Evolutionary conservation across 2,797 vertebrate genomes (phyloP).

Genomic region (Urosaurus nigricauda): DNA sequence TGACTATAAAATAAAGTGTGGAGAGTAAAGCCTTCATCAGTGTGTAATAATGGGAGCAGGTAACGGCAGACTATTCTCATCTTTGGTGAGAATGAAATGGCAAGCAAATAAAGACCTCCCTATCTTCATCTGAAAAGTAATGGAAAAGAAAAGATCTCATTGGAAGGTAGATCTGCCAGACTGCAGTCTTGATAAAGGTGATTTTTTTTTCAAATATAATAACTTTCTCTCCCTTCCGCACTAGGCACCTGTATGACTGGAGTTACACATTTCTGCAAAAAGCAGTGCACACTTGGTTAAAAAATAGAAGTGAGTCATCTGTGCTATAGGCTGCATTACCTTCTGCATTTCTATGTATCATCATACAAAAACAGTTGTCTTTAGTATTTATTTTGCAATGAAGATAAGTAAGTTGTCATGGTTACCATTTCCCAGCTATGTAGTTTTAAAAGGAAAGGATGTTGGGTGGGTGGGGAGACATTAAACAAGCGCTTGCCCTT

Average conservation of each 20-base stretch:
- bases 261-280: conserved; percentile 48
- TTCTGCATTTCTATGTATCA: conserved; percentile 67
- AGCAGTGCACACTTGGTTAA: conserved; percentile 40
- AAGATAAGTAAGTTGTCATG: conserved; percentile 67
- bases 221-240: neutral
- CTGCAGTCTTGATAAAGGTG: neutral
- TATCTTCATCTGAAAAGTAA: neutral
- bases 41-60: neutral
- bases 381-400: conserved; percentile 70
- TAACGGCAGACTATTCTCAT: neutral
- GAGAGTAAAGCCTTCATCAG: neutral
- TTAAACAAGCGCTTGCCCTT: conserved; percentile 32
- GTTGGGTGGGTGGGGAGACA: conserved; percentile 47
- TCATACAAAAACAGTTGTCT: conserved; percentile 65
- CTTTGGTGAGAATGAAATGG: neutral
- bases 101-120: neutral
- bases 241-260: conserved; percentile 17
- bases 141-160: neutral
- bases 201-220: neutral
- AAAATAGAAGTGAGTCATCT: conserved; percentile 66
- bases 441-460: conserved; percentile 51
- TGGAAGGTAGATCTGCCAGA: neutral
- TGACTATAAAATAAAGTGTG: neutral
- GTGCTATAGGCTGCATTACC: conserved; percentile 54
- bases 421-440: conserved; percentile 58